Conservation (phyloP, 2,797 vertebrate species). For the Eulemur albifrons region DNA sequence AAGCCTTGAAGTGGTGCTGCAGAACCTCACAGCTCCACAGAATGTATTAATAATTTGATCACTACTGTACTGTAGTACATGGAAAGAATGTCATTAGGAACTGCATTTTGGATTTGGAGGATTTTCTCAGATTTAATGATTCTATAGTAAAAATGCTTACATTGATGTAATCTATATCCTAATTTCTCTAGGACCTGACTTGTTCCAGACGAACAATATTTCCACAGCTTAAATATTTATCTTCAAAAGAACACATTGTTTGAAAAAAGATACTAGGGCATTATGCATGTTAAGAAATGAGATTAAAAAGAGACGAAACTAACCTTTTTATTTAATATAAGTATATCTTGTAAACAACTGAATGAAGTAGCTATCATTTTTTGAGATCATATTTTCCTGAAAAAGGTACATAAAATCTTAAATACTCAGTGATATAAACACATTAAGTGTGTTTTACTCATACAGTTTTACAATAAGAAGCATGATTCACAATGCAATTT, state of each 20-base stretch:
- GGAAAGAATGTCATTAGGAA: background rate
- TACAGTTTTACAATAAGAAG: background rate
- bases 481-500: background rate
- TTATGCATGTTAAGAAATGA: background rate
- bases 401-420: background rate
- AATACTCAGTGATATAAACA: background rate
- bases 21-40: background rate
- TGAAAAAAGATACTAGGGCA: background rate
- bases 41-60: background rate
- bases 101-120: background rate
- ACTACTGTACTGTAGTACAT: background rate
- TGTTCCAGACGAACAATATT: background rate
- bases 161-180: background rate
- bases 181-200: background rate
- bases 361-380: slow-evolving; percentile 13
- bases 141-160: background rate
- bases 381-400: slow-evolving; percentile 18
- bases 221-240: background rate
- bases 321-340: slow-evolving; percentile 1
- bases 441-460: background rate
- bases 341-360: background rate
- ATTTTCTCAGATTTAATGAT: background rate
- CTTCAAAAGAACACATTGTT: background rate
- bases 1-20: background rate
- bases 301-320: background rate